phyloP scores from a whole-genome alignment of 2,797 vertebrate species.

The Leucoraja ocellata region DNA sequence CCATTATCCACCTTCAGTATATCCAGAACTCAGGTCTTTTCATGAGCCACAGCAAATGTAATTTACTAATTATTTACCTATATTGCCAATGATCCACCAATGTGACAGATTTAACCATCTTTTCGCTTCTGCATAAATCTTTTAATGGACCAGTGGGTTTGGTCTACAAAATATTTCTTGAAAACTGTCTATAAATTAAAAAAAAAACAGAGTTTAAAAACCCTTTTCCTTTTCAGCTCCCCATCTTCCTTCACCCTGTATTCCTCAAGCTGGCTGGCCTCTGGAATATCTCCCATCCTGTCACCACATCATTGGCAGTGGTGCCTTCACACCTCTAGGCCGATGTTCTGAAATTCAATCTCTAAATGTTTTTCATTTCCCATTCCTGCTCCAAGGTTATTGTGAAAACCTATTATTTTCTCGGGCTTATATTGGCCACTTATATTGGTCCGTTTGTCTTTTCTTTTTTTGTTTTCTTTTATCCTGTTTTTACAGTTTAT shows the following conservation, averaged over 20 bases:
- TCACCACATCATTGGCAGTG: not conserved
- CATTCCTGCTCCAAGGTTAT: not conserved
- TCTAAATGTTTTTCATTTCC: not conserved
- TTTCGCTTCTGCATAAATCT: not conserved
- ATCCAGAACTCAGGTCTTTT: not conserved
- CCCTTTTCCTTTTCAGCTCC: not conserved
- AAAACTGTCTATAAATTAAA: too few species aligned
- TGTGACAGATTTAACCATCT: not conserved
- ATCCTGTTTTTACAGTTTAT: too few species aligned
- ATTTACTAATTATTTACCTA: too few species aligned
- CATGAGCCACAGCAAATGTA: not conserved
- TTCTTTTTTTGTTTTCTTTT: too few species aligned
- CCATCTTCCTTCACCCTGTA: not conserved
- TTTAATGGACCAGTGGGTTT: not conserved
- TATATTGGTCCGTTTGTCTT: too few species aligned
- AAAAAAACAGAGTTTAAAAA: too few species aligned
- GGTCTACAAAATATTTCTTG: too few species aligned
- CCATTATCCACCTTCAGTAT: not conserved
- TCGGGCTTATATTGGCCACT: not conserved
- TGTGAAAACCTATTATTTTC: not conserved
- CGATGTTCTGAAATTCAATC: not conserved
- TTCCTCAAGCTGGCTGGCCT: not conserved
- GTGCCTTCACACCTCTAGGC: not conserved
- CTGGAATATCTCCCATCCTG: not conserved
- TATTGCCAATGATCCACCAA: not conserved